These are phyloP conservation scores for Nyctereutes procyonoides DNA, from an alignment of 2,113 vertebrate genomes.

Conservation along the genomic window DNA sequence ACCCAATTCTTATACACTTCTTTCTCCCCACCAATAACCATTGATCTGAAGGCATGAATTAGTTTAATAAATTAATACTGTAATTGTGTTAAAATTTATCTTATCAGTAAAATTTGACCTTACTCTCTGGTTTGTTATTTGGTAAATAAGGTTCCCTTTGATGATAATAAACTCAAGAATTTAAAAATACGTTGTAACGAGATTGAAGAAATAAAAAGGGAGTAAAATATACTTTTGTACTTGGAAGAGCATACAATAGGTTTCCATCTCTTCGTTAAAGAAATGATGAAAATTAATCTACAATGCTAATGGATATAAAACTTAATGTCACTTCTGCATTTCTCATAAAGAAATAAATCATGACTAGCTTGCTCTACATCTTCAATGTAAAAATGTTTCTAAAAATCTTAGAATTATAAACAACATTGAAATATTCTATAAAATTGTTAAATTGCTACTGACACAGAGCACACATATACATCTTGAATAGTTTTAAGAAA, in stretches of 20 bases:
- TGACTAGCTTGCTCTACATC: neutral
- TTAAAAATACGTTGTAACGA: neutral
- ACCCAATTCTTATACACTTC: neutral
- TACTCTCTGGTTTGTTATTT: neutral
- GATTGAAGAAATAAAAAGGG: slow-evolving; percentile 43
- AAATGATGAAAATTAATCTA: slow-evolving; percentile 27
- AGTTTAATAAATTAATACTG: neutral
- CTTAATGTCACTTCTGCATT: neutral
- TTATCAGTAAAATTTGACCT: slow-evolving; percentile 9
- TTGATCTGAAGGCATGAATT: neutral
- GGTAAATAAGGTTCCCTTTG: neutral
- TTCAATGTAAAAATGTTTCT: neutral
- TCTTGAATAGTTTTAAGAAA: neutral
- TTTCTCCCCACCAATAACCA: neutral
- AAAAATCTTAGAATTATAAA: slow-evolving; percentile 7
- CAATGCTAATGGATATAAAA: neutral
- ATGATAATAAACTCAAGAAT: neutral
- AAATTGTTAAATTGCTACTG: neutral
- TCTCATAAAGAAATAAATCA: slow-evolving; percentile 44
- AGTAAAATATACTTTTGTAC: slow-evolving; percentile 11
- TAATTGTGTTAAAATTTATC: slow-evolving; percentile 11
- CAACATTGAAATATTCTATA: neutral
- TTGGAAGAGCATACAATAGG: neutral
- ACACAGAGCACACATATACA: neutral
- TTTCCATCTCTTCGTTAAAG: neutral